Evolutionary conservation across 2,888 invertebrate species (phyloP), one percentile per base, ranked within the genome.

Genomic region (Acronicta psi): DNA sequence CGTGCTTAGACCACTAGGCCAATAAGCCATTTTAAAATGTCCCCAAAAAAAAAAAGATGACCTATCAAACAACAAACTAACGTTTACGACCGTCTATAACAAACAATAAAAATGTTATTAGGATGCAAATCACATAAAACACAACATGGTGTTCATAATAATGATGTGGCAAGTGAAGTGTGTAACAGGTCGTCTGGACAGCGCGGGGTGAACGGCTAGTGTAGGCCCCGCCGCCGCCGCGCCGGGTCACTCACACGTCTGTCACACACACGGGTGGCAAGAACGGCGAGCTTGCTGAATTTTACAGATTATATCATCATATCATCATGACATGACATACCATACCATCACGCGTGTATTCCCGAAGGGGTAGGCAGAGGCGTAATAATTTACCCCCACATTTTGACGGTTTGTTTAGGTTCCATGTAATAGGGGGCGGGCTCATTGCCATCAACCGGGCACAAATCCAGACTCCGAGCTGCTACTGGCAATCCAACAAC

Each of bases 141-240:
- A 53, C 46, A 59, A 23, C 41, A 50, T 55, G 51, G 54, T 73
- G 65, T 61, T 58, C 20, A 68, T 63, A 67, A 70, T 70, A 69
- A 69, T 63, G 75, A 55, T 63, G 83, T 75, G 76, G 75, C 81
- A 81, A 89, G 84, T 86, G 88, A 85, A 82, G 84, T 89, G 91
- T 88, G 89, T 89, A 88, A 89, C 89, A 88, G 89, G 89, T 89
- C 89, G 91, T 91, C 91, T 89, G 89, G 87, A 69, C 84, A 77
- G 71, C 82, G 87, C 79, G 86, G 89, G 90, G 90, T 88, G 90
- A 91, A 88, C 71, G 90, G 85, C 89, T 91, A 90, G 90, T 86
- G 82, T 62, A 83, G 86, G 85, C 84, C 66, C 79, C 76, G 84
- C 11, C 84, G 82, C 83, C 86, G 85, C 84, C 66, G 78, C 76